Evolutionary conservation across 2,888 invertebrate species (phyloP).

Genomic region (Melanargia galathea): DNA sequence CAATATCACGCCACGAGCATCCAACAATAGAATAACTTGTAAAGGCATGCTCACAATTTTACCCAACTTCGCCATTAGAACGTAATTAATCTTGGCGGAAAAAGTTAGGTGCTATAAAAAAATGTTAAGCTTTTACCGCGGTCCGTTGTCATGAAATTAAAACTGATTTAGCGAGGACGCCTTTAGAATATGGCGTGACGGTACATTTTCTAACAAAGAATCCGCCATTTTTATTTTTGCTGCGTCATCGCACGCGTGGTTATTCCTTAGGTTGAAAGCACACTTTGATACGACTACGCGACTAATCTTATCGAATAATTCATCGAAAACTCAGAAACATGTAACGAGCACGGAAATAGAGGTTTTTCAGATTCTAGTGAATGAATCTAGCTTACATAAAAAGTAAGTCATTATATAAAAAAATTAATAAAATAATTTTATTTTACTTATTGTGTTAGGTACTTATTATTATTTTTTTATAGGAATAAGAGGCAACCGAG

Average conservation of each 20-base stretch:
- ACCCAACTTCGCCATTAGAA: slow-evolving; percentile 20
- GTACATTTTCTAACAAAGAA: slow-evolving; percentile 46
- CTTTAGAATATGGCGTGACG: slow-evolving; percentile 39
- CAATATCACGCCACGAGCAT: slow-evolving; percentile 7
- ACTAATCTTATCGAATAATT: not conserved
- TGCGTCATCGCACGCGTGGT: slow-evolving; percentile 61
- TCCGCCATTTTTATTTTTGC: slow-evolving; percentile 62
- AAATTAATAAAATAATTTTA: too few relatives aligned
- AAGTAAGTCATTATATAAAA: not conserved
- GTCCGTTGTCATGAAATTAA: slow-evolving; percentile 31
- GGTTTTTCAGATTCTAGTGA: not conserved
- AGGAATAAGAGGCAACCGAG: too few relatives aligned
- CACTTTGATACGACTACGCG: slow-evolving; percentile 11
- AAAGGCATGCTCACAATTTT: slow-evolving; percentile 18
- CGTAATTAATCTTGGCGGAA: slow-evolving; percentile 19
- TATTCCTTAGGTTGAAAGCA: slow-evolving; percentile 11
- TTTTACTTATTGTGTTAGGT: too few relatives aligned
- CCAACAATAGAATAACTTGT: slow-evolving; percentile 20
- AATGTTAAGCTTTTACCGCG: slow-evolving; percentile 23
- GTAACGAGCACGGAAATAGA: slow-evolving; percentile 1
- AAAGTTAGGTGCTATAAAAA: slow-evolving; percentile 21
- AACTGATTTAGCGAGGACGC: slow-evolving; percentile 40
- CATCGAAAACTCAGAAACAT: not conserved
- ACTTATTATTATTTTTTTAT: too few relatives aligned
- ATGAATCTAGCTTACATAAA: not conserved